Conservation (phyloP, 2,113 vertebrate species). For the Pygoscelis adeliae region DNA sequence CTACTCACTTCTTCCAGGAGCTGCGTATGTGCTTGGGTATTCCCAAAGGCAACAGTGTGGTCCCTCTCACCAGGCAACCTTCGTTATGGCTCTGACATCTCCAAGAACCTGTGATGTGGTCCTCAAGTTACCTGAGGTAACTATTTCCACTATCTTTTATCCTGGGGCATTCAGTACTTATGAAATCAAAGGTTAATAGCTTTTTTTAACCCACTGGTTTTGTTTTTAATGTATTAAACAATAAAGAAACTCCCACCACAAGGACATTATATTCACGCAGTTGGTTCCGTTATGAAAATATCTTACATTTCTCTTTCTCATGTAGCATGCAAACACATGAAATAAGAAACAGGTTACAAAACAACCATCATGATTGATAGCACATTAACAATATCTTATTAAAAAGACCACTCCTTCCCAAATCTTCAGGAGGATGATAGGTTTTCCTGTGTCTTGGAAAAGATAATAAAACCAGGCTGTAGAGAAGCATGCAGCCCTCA, state of each 20-base stretch:
- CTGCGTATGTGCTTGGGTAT: conserved; percentile 52
- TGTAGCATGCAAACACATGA: not conserved
- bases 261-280: not conserved
- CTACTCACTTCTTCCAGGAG: conserved; percentile 54
- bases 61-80: conserved; percentile 58
- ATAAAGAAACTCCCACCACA: not conserved
- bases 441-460: not conserved
- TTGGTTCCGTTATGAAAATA: not conserved
- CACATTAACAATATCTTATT: not conserved
- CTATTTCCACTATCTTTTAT: not conserved
- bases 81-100: conserved; percentile 72
- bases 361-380: not conserved
- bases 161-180: not conserved
- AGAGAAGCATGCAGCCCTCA: not conserved
- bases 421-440: not conserved
- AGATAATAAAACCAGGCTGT: not conserved
- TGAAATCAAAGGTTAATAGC: not conserved
- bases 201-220: not conserved
- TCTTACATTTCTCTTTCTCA: not conserved
- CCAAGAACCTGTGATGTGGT: conserved; percentile 71
- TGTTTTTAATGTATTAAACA: not conserved
- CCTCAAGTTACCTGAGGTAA: conserved; percentile 75
- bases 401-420: not conserved
- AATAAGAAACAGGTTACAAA: not conserved
- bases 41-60: conserved; percentile 55